Evolutionary conservation across 2,113 vertebrate genomes (phyloP), one percentile per base, ranked within the genome.

Genomic region (Caranx ignobilis): DNA sequence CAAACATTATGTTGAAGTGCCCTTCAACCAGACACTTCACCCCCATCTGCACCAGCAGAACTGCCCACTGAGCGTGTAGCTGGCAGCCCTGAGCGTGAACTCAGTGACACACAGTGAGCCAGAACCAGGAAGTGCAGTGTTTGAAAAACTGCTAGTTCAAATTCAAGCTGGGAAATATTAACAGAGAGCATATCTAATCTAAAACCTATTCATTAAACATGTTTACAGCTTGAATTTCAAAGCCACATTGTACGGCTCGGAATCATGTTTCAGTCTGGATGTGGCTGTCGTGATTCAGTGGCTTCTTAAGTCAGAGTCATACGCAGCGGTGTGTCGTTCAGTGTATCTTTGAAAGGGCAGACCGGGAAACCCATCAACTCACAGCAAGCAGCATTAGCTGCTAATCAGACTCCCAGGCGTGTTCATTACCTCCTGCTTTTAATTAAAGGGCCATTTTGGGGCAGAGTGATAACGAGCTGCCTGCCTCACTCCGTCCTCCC

Each of bases 381-480:
- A 63, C 91, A 90, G 87, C 81, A 13, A 77, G 90, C 60, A 63
- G 78, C 90, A 88, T 87, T 88, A 89, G 85, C 86, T 81, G 45
- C 89, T 90, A 91, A 93, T 91, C 88, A 90, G 76, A 76, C 82
- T 89, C 87, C 90, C 82, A 47, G 74, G 81, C 21, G 75, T 83
- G 70, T 91, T 92, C 87, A 93, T 94, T 91, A 91, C 86, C 81
- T 81, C 81, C 76, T 82, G 83, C 80, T 94, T 93, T 93, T 93
- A 93, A 93, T 93, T 90, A 92, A 92, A 92, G 71, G 80, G 82
- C 86, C 88, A 81, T 89, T 92, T 91, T 82, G 75, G 82, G 78
- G 88, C 75, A 9, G 55, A 52, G 81, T 87, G 88, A 91, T 92
- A 89, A 91, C 55, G 15, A 84, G 85, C 73, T 63, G 55, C 74